Conservation (phyloP, 64 coral and sea anemone species). For the Hydrozoanthus tunicans region DNA sequence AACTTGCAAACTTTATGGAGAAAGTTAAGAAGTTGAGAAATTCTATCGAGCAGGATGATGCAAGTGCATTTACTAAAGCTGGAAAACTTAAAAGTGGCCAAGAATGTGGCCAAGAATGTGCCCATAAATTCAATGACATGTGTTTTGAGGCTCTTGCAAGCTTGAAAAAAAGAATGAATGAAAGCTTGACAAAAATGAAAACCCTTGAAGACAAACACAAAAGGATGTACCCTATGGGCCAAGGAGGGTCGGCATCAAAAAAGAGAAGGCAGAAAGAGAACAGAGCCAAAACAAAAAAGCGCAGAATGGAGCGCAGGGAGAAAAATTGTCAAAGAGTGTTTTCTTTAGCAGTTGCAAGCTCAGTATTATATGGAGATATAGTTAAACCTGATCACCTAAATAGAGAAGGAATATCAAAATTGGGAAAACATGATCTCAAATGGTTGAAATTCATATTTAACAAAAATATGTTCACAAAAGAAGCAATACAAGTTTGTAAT, state of each 20-base stretch:
- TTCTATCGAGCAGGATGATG: constrained; percentile 67
- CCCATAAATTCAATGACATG: constrained; percentile 57
- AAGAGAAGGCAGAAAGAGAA: constrained; percentile 58
- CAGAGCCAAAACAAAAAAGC: constrained; percentile 58
- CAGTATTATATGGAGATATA: constrained; percentile 59
- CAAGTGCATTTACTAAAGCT: constrained; percentile 64
- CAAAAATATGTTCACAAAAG: constrained; percentile 60
- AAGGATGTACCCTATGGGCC: constrained; percentile 55
- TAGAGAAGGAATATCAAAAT: constrained; percentile 46
- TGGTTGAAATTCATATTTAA: constrained; percentile 51
- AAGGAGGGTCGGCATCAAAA: constrained; percentile 41
- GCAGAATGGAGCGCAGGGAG: constrained; percentile 29
- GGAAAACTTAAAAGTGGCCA: constrained; percentile 40
- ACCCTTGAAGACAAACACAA: constrained; percentile 65
- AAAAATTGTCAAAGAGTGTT: constrained; percentile 60
- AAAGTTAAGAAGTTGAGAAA: constrained; percentile 60
- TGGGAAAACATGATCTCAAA: constrained; percentile 60
- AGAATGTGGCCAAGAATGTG: constrained; percentile 48
- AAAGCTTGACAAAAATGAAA: constrained; percentile 61
- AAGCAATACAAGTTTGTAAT: constrained; percentile 64
- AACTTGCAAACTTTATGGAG: constrained; percentile 54
- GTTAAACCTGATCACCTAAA: constrained; percentile 62
- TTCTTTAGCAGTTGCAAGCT: constrained; percentile 43
- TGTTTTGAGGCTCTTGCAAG: constrained; percentile 56
- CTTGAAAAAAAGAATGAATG: constrained; percentile 38